A percentile compares a stretch with the other conserved stretches of the same genome.
Conservation (phyloP, 2,797 vertebrate species). For the Taeniopygia guttata region DNA sequence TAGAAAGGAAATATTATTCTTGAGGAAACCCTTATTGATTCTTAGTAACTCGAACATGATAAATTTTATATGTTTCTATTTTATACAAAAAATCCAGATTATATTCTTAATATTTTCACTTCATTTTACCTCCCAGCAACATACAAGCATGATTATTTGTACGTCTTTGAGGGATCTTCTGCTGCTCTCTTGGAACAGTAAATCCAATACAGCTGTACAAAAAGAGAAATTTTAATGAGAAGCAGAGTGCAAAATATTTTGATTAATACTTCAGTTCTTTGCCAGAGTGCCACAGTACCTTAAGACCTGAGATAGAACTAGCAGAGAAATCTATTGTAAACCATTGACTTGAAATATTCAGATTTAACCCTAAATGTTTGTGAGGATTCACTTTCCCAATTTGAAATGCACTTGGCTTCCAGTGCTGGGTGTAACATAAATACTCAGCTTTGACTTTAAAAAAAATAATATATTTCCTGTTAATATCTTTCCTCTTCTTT, state of each 20-base stretch:
- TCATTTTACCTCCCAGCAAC: not conserved
- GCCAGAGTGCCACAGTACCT: not conserved
- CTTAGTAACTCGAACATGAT: not conserved
- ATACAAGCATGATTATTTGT: not conserved
- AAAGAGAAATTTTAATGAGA: not conserved
- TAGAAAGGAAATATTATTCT: not conserved
- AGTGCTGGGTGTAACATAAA: not conserved
- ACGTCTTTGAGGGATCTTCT: not conserved
- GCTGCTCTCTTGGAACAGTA: not conserved
- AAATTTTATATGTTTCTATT: not conserved
- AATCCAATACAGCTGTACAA: not conserved
- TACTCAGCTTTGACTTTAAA: not conserved
- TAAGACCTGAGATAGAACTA: not conserved
- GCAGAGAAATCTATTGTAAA: not conserved
- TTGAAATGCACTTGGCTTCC: not conserved
- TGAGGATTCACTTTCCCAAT: not conserved
- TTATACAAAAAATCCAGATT: not conserved
- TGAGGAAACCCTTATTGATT: not conserved
- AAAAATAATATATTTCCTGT: not conserved
- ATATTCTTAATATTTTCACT: not conserved
- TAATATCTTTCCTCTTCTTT: not conserved
- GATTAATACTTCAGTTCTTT: not conserved
- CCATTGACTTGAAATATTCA: not conserved
- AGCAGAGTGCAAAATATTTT: not conserved
- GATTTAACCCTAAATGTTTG: not conserved